Evolutionary conservation across 2,113 vertebrate species (phyloP), one percentile per base, ranked within the genome.

Genomic region (Cariama cristata): DNA sequence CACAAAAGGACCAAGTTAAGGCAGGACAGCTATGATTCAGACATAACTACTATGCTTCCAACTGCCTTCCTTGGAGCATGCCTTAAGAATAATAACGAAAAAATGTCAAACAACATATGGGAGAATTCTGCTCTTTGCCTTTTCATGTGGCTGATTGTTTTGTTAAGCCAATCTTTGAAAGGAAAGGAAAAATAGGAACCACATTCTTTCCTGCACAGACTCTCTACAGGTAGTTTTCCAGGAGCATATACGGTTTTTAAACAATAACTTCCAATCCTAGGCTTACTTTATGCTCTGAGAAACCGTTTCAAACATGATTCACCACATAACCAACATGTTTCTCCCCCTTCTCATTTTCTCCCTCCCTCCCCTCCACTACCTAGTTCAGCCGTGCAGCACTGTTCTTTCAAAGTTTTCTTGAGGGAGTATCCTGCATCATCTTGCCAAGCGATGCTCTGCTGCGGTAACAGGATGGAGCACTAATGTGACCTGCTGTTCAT

Each of bases 341-440:
- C 58, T 71, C 22, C 73, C 58, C 66, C 26, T 38, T 92, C 85
- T 53, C 53, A 20, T 35, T 47, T 17, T 30, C 42, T 66, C 63
- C 80, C 58, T 52, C 62, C 50, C 85, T 93, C 88, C 90, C 69
- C 79, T 67, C 47, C 49, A 4, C 88, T 49, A n/a, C 83, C 94
- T 92, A 40, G 9, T 47, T 52, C 63, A 91, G 90, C 90, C 71
- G 5, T 86, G 95, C 69, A 75, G 88, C 79, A 8, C 56, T 59
- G 90, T 63, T 93, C 92, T 91, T 58, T 63, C 91, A 56, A 91
- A 62, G 79, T 80, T 94, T 67, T 96, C 84, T 79, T 33, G 80
- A 88, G 93, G 94, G 95, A 97, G 92, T 68, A 73, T 86, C 92
- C 92, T 47, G 69, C 19, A 5, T 35, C 86, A 2, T 63, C 7